Conservation (phyloP, 2,797 vertebrate species). For the Acomys russatus region DNA sequence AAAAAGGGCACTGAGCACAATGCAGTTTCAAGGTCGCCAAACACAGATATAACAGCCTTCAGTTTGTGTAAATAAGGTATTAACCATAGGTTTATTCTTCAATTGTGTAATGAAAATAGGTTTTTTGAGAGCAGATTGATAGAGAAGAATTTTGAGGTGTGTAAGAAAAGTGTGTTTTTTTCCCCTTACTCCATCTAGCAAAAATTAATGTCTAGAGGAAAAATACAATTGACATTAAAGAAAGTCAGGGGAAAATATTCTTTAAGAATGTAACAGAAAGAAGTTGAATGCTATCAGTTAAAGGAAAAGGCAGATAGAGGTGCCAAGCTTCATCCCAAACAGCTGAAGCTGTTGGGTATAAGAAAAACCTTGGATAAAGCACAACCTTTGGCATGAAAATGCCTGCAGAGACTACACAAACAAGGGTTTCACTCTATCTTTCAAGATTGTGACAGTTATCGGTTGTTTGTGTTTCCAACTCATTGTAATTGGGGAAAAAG, state of each 20-base stretch:
- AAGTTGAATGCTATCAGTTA: conserved; percentile 56
- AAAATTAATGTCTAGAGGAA: conserved; percentile 59
- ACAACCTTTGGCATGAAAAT: conserved; percentile 61
- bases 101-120: conserved; percentile 75
- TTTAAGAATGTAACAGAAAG: background rate
- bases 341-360: conserved; percentile 38
- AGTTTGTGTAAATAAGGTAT: conserved; percentile 87
- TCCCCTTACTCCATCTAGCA: conserved; percentile 44
- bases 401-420: conserved; percentile 70
- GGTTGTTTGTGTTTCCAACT: conserved; percentile 71
- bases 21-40: conserved; percentile 85
- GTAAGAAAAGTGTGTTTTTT: conserved; percentile 46
- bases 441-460: conserved; percentile 54
- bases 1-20: conserved; percentile 87
- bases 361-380: conserved; percentile 76
- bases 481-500: conserved; percentile 67
- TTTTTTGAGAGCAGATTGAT: conserved; percentile 76
- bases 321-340: conserved; percentile 43
- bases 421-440: conserved; percentile 77
- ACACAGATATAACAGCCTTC: conserved; percentile 84
- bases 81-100: conserved; percentile 80
- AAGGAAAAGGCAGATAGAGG: conserved; percentile 48
- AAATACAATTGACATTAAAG: conserved; percentile 47
- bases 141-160: conserved; percentile 73
- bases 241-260: background rate